These are phyloP conservation scores for Anorthoa munda DNA, from an alignment of 2,888 invertebrate species.

Conservation along the genomic window DNA sequence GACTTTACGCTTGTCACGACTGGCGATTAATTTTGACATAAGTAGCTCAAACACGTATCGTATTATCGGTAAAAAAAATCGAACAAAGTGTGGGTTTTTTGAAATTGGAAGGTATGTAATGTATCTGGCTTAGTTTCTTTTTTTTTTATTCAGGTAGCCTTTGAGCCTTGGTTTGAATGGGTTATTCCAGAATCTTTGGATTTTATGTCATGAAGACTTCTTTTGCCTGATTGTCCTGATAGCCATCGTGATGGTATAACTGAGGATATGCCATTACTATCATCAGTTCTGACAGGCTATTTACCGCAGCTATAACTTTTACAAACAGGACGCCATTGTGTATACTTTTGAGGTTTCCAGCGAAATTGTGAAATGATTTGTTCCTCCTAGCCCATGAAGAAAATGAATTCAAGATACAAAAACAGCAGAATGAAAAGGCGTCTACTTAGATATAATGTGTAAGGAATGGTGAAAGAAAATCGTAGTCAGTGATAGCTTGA, in stretches of 20 bases:
- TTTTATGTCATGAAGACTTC: not conserved
- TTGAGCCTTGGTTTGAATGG: not conserved
- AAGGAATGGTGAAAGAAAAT: too few species aligned
- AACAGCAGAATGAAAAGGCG: too few species aligned
- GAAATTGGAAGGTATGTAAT: slow-evolving; percentile 15
- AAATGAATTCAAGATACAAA: too few species aligned
- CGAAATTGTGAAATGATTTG: too few species aligned
- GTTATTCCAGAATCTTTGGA: not conserved
- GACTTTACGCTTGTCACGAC: not conserved
- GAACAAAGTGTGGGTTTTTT: slow-evolving; percentile 38
- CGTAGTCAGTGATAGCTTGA: too few species aligned
- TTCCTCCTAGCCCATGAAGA: too few species aligned
- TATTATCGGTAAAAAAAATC: slow-evolving; percentile 25
- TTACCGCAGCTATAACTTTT: too few species aligned
- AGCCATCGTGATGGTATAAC: not conserved
- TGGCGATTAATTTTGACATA: slow-evolving; percentile 21
- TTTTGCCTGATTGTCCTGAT: not conserved
- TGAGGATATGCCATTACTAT: not conserved
- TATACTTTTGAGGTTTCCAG: too few species aligned
- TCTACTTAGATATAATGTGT: too few species aligned
- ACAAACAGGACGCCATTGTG: too few species aligned
- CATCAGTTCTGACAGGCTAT: not conserved
- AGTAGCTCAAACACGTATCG: slow-evolving; percentile 6
- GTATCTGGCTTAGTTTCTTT: not conserved
- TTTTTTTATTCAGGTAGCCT: not conserved